Base-by-base conservation (phyloP, 2,113 vertebrate species). In the Mastomys coucha region DNA sequence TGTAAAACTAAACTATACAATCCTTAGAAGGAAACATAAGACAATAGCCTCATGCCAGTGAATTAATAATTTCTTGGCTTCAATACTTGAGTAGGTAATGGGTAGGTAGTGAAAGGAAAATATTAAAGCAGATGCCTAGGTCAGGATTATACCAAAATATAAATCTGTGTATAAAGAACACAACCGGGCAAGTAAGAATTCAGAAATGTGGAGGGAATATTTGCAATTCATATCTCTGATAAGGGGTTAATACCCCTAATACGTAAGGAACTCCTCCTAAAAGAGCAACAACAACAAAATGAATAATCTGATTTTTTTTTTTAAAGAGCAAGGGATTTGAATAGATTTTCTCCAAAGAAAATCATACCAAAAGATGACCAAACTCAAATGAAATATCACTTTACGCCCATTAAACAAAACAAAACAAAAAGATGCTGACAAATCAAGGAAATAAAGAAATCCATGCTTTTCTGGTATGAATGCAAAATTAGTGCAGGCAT, bases 331-430 rank as follows among this genome's bases (percentile, higher is more conserved):
- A 92, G 76, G 6, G 70, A 63, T 22, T 33, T 89, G 39, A 77
- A 84, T 7, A 60, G 26, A 77, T 85, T 70, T 84, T 56, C 80
- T 89, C 12, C 36, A 85, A 92, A 85, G 70, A 89, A 89, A 77
- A 70, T 60, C 77, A 72, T 36, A 94, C 24, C 28, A 86, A 77
- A 92, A 72, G 19, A 80, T 39, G 28, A 72, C 87, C 45, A 90
- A 96, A 90, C 58, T 42, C 87, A 78, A 78, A 84, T 24, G 13
- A 86, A 26, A 51, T 26, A 36, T 1, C n/a, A 88, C 24, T n/a
- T 90, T 10, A 70, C 14, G 49, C 12, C 36, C 45, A 58, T 24
- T 16, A 86, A 19, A 24, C 22, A 63, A 65, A 77, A 24, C 6
- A 97, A 89, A 85, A 91, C 53, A 73, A 63, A 70, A 1, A 42